Evolutionary conservation across 2,113 vertebrate genomes (phyloP).

Genomic region (Rhinopomastus cyanomelas): DNA sequence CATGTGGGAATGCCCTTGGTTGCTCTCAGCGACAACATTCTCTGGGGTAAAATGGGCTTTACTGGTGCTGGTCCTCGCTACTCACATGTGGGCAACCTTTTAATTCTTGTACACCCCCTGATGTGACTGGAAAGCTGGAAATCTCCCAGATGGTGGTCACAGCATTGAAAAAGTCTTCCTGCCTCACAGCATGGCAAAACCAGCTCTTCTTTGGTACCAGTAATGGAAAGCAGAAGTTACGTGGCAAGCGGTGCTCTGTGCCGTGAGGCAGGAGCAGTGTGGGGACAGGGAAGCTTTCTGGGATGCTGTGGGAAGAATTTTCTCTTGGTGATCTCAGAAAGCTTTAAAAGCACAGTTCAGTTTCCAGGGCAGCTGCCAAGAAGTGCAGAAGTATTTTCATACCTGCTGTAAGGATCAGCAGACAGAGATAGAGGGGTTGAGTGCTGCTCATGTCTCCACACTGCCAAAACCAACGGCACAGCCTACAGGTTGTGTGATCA

Average conservation of each 20-base stretch:
- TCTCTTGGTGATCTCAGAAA: neutral
- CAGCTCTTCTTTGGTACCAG: neutral
- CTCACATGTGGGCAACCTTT: neutral
- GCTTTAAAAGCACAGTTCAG: neutral
- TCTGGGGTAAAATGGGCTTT: neutral
- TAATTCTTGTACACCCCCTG: neutral
- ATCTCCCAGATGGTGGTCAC: neutral
- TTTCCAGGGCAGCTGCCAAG: neutral
- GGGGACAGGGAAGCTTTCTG: neutral
- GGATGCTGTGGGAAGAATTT: neutral
- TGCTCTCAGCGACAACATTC: neutral
- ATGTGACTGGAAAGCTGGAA: neutral
- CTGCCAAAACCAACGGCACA: neutral
- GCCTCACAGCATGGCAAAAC: neutral
- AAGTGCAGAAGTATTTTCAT: neutral
- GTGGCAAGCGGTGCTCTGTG: neutral
- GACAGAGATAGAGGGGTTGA: neutral
- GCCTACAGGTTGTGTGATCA: neutral
- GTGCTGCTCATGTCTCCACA: neutral
- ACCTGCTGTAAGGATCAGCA: neutral
- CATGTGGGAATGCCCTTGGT: neutral
- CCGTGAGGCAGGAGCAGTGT: neutral
- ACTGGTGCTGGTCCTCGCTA: neutral
- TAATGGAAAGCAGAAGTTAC: neutral
- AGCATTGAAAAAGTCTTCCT: neutral